Base-by-base conservation (phyloP, 2,888 invertebrate species). In the Falcaria lacertinaria region DNA sequence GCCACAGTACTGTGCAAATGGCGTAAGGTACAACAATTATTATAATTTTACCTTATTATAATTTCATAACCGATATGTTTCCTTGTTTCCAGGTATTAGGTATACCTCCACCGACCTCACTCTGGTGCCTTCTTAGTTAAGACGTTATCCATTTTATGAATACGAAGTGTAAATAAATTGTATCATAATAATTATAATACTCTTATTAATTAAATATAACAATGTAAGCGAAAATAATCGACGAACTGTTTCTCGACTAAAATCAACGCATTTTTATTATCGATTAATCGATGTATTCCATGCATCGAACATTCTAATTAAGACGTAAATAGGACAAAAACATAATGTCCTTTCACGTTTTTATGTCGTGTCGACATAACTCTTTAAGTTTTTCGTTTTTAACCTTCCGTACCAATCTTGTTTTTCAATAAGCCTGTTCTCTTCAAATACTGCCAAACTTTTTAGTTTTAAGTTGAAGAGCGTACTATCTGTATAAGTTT, bases 51-150 rank as follows among this genome's bases (percentile, higher is more conserved):
- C n/a, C n/a, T n/a, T n/a, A n/a, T n/a, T n/a, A n/a, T n/a, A n/a
- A n/a, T n/a, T n/a, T n/a, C n/a, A n/a, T n/a, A n/a, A n/a, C n/a
- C 33, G 39, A 36, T 11, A 34, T 43, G 44, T 50, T 46, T 50
- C 38, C 51, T 65, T 61, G 56, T 44, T 79, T 79, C 6, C 83
- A 86, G 87, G 65, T 82, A 67, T 79, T 71, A 28, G 28, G 28
- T 28, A 71, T 60, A 80, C 78, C 86, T 85, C 88, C 88, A 86
- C 88, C 88, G 87, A 87, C 87, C 88, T 87, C 86, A 87, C 78
- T 75, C 80, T 78, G 89, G 88, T 89, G 88, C 89, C 88, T 88
- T 88, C 85, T 77, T 82, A 86, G 79, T 75, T 69, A 76, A 85
- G 79, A 74, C 66, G 67, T 69, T 75, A 66, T 66, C 57, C 61